Base-by-base conservation (phyloP, 2,888 invertebrate genomes). In the Oasisia sp. region DNA sequence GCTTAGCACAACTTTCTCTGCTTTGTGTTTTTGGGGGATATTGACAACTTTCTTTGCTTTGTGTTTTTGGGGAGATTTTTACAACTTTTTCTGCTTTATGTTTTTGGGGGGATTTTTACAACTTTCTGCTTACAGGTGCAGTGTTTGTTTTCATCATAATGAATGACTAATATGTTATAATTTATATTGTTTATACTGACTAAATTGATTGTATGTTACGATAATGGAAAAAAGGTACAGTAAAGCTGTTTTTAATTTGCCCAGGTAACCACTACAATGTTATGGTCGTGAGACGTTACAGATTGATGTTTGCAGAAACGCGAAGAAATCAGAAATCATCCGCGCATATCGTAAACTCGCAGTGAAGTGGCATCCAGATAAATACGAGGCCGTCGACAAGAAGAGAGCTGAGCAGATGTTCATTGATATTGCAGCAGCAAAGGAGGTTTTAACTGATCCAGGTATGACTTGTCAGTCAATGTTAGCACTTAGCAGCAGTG, bases 331-430 rank as follows among this genome's bases (percentile, higher is more conserved):
- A 95, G 99, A 99, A 96, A 98, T 99, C 90, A 97, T 97, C 27
- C 99, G 99, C 97, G 99, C 96, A 27, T 99, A 99, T 96, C 97
- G 99, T 94, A 99, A 98, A 97, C 97, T 98, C 92, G 99, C 99
- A 27, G 98, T 99, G 96, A 98, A 99, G 96, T 99, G 99, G 99
- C 99, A 99, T 97, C 99, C 99, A 0, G 99, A 99, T 97, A 99
- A 98, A 97, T 99, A 98, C 96, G 97, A 97, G 91, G 96, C 95
- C 5, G 98, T 98, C 96, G 96, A 97, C 32, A 99, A 99, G 97
- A 98, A 99, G 96, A 97, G 98, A 92, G 99, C 99, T 0, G 98
- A 99, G 96, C 99, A 99, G 97, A 99, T 98, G 97, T 99, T 99
- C 96, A 99, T 99, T 94, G 99, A 99, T 96, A 98, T 99, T 95